These are phyloP conservation scores for Branchellion lobata DNA, from an alignment of 2,888 invertebrate genomes.

Conservation along the genomic window DNA sequence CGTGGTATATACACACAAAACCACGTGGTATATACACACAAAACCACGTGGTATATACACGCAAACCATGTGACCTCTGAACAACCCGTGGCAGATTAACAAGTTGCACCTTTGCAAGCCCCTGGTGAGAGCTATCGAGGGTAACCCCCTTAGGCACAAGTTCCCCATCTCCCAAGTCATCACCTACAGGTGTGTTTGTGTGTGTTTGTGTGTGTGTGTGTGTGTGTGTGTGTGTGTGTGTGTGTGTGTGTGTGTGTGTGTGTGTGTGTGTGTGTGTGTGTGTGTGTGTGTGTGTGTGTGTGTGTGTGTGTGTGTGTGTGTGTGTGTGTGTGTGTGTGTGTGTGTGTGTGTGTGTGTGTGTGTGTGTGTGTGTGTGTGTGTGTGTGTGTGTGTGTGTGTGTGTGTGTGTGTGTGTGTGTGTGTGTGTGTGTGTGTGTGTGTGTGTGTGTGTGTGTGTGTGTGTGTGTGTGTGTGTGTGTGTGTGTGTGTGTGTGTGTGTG, in stretches of 20 bases:
- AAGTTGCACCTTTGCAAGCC: conserved; percentile 74
- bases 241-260: background rate
- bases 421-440: background rate
- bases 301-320: conserved; percentile 12
- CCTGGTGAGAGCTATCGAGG: conserved; percentile 91
- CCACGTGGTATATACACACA: too few species aligned
- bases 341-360: background rate
- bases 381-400: background rate
- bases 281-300: background rate
- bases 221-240: background rate
- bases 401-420: background rate
- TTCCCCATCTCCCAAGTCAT: conserved; percentile 90
- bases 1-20: too few species aligned
- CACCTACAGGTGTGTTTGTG: background rate
- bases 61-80: too few species aligned
- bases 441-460: background rate
- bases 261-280: background rate
- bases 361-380: conserved; percentile 2
- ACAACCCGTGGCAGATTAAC: conserved; percentile 63
- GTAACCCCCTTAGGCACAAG: conserved; percentile 81
- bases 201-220: background rate
- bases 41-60: too few species aligned
- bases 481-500: background rate
- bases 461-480: background rate
- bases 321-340: background rate